These are phyloP conservation scores for Oxyruncus cristatus DNA, from an alignment of 2,113 vertebrate species.

Conservation along the genomic window DNA sequence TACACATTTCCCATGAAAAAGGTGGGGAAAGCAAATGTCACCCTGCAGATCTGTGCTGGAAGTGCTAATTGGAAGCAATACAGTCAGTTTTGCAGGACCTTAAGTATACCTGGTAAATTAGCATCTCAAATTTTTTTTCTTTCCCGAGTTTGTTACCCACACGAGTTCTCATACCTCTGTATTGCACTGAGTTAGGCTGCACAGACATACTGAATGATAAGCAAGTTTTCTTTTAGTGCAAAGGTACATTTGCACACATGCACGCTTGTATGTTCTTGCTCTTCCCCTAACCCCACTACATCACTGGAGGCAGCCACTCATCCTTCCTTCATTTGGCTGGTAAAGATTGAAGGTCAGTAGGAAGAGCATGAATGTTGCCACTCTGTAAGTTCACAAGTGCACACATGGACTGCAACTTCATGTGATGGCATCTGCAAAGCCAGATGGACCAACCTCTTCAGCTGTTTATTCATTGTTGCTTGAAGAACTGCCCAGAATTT, in stretches of 20 bases:
- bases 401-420: background rate
- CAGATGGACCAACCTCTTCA: background rate
- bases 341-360: background rate
- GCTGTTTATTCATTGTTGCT: background rate
- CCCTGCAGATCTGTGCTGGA: background rate
- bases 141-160: background rate
- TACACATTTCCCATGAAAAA: background rate
- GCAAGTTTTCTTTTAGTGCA: background rate
- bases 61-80: background rate
- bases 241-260: accelerated
- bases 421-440: background rate
- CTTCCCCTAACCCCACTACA: background rate
- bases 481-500: background rate
- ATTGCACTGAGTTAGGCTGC: background rate
- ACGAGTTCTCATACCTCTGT: background rate
- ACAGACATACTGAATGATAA: accelerated
- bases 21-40: background rate
- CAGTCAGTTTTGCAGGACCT: background rate
- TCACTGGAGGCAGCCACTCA: background rate
- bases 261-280: background rate
- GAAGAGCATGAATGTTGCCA: background rate
- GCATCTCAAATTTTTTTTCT: background rate
- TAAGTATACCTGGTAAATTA: background rate
- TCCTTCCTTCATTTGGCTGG: background rate
- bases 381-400: background rate